Percentiles rank a stretch among this genome's conserved stretches.
These are phyloP conservation scores for Saxidomus purpurata DNA, from an alignment of 1,140 invertebrate species.

Conservation along the genomic window DNA sequence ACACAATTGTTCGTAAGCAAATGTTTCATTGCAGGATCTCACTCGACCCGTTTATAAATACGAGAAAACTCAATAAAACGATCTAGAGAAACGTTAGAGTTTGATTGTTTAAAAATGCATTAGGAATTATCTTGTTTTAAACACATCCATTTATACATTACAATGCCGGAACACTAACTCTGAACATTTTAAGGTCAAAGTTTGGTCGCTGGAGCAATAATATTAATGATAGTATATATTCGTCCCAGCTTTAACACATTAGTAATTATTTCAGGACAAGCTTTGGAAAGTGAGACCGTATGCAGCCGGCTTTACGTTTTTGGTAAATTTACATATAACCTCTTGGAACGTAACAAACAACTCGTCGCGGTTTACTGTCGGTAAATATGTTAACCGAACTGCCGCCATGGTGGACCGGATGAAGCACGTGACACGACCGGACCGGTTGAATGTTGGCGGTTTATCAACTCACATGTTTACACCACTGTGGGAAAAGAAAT, in stretches of 20 bases:
- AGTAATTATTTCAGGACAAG: constrained; percentile 36
- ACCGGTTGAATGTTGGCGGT: background rate
- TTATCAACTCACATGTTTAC: constrained; percentile 21
- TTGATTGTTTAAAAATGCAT: too few relatives aligned
- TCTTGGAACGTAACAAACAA: constrained; percentile 43
- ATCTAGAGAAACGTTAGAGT: too few relatives aligned
- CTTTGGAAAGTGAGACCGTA: constrained; percentile 25
- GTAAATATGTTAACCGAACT: constrained; percentile 37
- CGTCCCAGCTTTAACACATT: background rate
- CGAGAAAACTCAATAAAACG: too few relatives aligned
- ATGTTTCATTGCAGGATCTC: background rate
- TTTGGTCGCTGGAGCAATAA: too few relatives aligned
- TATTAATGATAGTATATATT: background rate
- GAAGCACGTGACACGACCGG: constrained; percentile 36
- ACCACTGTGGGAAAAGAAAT: constrained; percentile 21
- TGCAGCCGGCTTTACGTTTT: constrained; percentile 50
- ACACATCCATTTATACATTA: too few relatives aligned
- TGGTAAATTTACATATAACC: constrained; percentile 42
- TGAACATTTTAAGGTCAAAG: too few relatives aligned
- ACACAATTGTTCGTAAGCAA: constrained; percentile 34
- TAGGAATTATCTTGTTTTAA: too few relatives aligned
- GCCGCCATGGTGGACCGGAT: background rate
- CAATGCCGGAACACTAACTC: too few relatives aligned
- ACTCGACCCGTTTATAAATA: too few relatives aligned
- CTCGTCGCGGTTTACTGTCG: constrained; percentile 35